Evolutionary conservation across 2,888 invertebrate genomes (phyloP).

Genomic region (Charanyca ferruginea): DNA sequence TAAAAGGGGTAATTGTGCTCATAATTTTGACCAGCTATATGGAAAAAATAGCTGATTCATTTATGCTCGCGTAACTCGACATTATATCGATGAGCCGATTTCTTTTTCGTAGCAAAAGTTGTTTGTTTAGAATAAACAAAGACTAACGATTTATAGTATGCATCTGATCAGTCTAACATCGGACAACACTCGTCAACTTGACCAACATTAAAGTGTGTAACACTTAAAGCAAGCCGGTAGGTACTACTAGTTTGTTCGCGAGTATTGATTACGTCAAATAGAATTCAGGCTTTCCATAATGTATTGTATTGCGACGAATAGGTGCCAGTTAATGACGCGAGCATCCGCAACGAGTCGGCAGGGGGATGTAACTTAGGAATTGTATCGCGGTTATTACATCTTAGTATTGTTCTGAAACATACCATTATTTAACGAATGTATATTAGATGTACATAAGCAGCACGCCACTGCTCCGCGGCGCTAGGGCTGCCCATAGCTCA

Average conservation of each 20-base stretch:
- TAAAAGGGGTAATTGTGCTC: too few relatives aligned
- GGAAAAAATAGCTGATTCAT: too few relatives aligned
- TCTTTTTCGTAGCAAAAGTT: too few relatives aligned
- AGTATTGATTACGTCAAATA: neutral
- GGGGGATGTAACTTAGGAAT: neutral
- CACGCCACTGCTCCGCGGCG: neutral
- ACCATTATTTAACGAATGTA: constrained; percentile 7
- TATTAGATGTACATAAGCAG: constrained; percentile 23
- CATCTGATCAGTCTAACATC: neutral
- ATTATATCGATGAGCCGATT: too few relatives aligned
- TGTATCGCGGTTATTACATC: constrained; percentile 11
- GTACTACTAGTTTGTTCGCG: neutral
- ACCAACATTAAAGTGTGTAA: neutral
- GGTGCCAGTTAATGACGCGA: neutral
- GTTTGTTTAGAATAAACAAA: too few relatives aligned
- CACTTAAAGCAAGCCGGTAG: neutral
- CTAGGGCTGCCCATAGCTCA: constrained; percentile 30
- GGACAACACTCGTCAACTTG: neutral
- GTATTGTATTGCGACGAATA: neutral
- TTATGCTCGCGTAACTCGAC: too few relatives aligned
- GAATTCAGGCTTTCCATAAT: constrained; percentile 1
- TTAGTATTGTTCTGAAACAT: constrained; percentile 8
- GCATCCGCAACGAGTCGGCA: neutral
- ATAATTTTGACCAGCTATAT: too few relatives aligned
- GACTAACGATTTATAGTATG: too few relatives aligned